A percentile compares a stretch with the other conserved stretches of the same genome.
phyloP scores from a whole-genome alignment of 2,113 vertebrate genomes.

The Sphyrna mokarran region DNA sequence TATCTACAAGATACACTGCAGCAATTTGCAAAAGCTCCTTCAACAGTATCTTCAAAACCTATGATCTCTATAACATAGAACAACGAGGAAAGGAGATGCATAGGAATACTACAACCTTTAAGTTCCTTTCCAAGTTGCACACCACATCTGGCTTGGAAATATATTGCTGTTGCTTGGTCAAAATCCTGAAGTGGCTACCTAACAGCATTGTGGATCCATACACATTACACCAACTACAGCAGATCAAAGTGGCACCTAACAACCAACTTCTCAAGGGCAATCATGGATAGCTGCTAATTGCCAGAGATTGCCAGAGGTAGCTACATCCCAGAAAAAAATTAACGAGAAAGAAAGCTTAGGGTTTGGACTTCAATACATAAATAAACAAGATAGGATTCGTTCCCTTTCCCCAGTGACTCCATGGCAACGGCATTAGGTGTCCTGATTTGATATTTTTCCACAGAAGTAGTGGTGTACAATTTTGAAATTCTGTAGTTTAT shows the following conservation, averaged over 20 bases:
- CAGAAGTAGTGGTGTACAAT: background rate
- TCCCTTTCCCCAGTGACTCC: background rate
- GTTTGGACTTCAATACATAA: background rate
- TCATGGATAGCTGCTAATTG: background rate
- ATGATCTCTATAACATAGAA: too few relatives aligned
- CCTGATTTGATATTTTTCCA: background rate
- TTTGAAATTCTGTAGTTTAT: background rate
- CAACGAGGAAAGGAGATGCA: too few relatives aligned
- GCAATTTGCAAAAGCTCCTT: background rate
- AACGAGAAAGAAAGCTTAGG: background rate
- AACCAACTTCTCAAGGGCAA: background rate
- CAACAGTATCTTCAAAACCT: background rate
- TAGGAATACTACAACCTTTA: background rate
- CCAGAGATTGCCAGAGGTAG: too few relatives aligned
- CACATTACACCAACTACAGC: background rate
- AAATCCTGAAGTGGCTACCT: background rate
- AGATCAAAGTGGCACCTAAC: background rate
- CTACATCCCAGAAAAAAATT: background rate
- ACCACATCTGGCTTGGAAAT: background rate
- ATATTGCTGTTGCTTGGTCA: background rate
- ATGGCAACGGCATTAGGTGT: background rate
- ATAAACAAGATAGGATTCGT: background rate
- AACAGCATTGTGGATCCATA: background rate
- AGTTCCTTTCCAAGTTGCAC: background rate
- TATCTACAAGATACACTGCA: background rate